phyloP scores from a whole-genome alignment of 2,113 vertebrate species.

The Nothoprocta pentlandii region DNA sequence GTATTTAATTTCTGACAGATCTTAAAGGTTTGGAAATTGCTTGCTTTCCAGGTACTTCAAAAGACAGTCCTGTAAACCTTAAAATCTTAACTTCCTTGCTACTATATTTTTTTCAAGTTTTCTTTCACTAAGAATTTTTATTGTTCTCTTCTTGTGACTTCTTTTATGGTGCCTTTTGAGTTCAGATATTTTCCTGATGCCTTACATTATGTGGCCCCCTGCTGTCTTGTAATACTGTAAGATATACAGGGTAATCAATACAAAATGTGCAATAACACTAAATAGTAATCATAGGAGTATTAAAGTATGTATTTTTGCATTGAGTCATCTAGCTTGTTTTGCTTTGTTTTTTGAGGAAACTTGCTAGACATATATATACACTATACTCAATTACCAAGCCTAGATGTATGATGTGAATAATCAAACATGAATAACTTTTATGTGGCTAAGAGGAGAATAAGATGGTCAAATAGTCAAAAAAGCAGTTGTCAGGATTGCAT shows the following conservation, averaged over 20 bases:
- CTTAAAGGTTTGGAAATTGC: background rate
- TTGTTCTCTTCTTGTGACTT: background rate
- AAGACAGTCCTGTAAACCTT: accelerated
- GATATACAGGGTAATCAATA: background rate
- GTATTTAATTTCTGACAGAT: background rate
- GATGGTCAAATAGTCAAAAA: slow-evolving; percentile 6
- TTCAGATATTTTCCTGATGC: background rate
- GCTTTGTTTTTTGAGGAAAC: background rate
- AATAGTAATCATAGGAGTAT: background rate
- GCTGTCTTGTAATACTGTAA: background rate
- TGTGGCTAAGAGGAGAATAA: background rate
- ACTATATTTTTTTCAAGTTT: background rate
- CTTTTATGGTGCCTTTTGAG: background rate
- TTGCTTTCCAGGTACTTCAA: background rate
- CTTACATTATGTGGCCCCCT: slow-evolving; percentile 57
- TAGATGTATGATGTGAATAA: background rate
- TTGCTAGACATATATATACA: background rate
- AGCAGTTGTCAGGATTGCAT: background rate
- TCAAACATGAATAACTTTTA: background rate
- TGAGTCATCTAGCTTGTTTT: background rate
- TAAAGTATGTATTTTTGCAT: background rate
- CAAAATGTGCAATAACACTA: background rate
- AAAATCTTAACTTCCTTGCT: background rate
- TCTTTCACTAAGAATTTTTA: background rate
- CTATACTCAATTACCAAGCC: background rate